Evolutionary conservation across 2,888 invertebrate species (phyloP).

Genomic region (Mantis religiosa): DNA sequence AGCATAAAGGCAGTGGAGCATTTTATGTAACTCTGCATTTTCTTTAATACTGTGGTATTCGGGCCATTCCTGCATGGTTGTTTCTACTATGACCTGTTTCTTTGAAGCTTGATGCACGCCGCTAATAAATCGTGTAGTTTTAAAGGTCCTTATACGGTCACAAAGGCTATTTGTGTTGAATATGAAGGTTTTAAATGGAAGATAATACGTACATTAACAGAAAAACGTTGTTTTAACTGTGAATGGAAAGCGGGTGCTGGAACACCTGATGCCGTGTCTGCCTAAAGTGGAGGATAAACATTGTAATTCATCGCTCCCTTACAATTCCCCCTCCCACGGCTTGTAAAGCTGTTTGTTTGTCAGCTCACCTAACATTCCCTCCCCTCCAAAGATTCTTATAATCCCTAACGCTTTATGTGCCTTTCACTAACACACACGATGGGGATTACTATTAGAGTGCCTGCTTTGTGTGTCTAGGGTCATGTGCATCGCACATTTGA

Average conservation of each 20-base stretch:
- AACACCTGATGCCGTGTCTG: background rate
- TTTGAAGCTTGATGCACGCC: too few species aligned
- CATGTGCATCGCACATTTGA: background rate
- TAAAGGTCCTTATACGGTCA: background rate
- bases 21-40: too few species aligned
- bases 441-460: background rate
- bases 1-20: rapidly evolving
- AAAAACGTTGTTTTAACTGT: background rate
- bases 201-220: background rate
- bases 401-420: background rate
- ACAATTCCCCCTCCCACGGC: background rate
- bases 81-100: too few species aligned
- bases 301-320: background rate
- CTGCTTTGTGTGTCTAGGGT: background rate
- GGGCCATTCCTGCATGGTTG: too few species aligned
- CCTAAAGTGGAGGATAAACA: background rate
- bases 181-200: background rate
- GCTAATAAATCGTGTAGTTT: too few species aligned
- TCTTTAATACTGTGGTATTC: too few species aligned
- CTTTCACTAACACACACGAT: background rate
- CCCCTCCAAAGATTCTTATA: background rate
- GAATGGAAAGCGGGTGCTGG: background rate
- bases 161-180: background rate
- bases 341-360: background rate
- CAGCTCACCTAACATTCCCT: background rate